Conservation (phyloP, 2,113 vertebrate species). For the Choloepus hoffmanni region DNA sequence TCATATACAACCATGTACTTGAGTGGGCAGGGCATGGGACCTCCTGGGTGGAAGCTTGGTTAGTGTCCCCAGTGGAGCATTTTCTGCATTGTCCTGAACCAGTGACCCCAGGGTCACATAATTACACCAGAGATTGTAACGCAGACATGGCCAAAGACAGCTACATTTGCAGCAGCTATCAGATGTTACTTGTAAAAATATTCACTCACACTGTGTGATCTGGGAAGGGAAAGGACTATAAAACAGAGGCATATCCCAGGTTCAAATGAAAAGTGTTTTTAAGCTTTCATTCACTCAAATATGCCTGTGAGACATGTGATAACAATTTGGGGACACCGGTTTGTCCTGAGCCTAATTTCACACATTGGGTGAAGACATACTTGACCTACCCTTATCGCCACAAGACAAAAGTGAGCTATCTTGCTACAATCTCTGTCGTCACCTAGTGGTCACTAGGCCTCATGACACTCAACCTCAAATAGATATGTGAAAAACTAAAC, state of each 20-base stretch:
- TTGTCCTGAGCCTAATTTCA: background rate
- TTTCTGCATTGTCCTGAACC: background rate
- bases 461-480: background rate
- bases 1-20: background rate
- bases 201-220: background rate
- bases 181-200: rapidly evolving
- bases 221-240: background rate
- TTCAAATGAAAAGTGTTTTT: background rate
- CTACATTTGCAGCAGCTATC: rapidly evolving
- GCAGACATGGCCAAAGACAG: background rate
- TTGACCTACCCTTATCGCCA: background rate
- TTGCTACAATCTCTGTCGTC: background rate
- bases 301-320: background rate
- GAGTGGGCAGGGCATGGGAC: background rate
- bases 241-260: background rate
- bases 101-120: background rate
- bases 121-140: background rate
- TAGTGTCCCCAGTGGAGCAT: background rate
- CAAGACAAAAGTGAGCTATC: background rate
- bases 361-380: background rate
- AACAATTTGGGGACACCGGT: background rate
- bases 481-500: background rate
- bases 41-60: background rate
- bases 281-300: background rate
- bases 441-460: background rate